Evolutionary conservation across 2,113 vertebrate genomes (phyloP).

Genomic region (Phaethornis superciliosus): DNA sequence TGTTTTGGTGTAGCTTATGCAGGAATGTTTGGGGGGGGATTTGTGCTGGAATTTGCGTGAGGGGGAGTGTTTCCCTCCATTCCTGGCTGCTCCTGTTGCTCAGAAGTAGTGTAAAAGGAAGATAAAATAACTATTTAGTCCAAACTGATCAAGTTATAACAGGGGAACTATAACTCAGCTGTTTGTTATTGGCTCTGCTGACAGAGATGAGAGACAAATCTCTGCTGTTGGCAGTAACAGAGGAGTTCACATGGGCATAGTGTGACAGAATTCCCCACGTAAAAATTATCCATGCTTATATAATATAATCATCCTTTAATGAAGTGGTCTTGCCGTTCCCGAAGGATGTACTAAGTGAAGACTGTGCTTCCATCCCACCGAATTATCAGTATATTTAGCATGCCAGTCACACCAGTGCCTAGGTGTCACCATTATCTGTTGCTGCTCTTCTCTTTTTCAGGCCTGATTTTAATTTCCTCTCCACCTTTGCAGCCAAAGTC

Average conservation of each 20-base stretch:
- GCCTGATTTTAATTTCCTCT: constrained; percentile 23
- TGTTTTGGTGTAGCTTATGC: not conserved
- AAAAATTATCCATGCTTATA: constrained; percentile 53
- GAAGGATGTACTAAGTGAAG: not conserved
- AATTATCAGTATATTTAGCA: not conserved
- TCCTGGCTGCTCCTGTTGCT: not conserved
- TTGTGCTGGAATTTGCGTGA: not conserved
- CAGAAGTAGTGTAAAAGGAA: not conserved
- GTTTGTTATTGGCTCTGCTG: not conserved
- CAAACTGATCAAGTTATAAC: constrained; percentile 10
- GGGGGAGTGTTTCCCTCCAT: not conserved
- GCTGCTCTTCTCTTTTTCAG: not conserved
- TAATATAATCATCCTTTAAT: constrained; percentile 33
- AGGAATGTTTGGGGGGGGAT: not conserved
- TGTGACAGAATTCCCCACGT: constrained; percentile 20
- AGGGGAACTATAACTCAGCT: not conserved
- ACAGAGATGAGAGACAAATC: constrained; percentile 19
- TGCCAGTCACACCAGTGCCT: not conserved
- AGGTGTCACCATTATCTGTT: not conserved
- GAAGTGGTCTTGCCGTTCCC: constrained; percentile 26
- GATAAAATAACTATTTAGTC: not conserved
- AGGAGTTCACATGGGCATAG: not conserved
- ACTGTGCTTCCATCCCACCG: not conserved
- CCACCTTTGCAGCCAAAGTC: not conserved
- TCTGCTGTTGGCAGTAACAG: constrained; percentile 38